These are phyloP conservation scores for Drosophila nigritarsus DNA, from an alignment of 2,888 invertebrate genomes.

Conservation along the genomic window DNA sequence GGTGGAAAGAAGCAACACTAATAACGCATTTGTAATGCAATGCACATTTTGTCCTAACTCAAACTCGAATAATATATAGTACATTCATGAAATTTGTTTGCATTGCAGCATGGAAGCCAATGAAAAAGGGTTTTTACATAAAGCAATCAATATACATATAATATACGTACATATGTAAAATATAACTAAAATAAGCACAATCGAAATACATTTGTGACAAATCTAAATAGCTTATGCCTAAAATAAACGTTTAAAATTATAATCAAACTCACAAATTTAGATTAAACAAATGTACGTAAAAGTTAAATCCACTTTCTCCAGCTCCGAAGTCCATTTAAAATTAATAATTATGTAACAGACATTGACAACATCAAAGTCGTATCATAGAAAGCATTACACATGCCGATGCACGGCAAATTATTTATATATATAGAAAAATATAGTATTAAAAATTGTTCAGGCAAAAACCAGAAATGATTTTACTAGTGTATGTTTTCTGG, in stretches of 20 bases:
- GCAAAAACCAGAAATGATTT: constrained; percentile 1
- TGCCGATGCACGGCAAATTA: constrained; percentile 24
- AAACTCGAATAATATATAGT: constrained; percentile 55
- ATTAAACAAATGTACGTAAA: constrained; percentile 64
- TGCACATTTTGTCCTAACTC: constrained; percentile 67
- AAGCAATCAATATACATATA: constrained; percentile 53
- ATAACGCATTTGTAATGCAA: constrained; percentile 74
- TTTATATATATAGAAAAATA: constrained; percentile 10
- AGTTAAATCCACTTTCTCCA: constrained; percentile 53
- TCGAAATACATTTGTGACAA: constrained; percentile 26
- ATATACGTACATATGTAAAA: constrained; percentile 53
- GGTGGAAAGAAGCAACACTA: constrained; percentile 47
- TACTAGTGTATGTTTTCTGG: constrained; percentile 24
- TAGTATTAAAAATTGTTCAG: constrained; percentile 7
- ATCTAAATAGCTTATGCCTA: constrained; percentile 42
- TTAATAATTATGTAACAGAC: constrained; percentile 28
- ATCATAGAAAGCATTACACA: constrained; percentile 22
- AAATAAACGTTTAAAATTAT: constrained; percentile 45
- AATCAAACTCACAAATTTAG: constrained; percentile 68
- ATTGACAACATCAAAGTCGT: constrained; percentile 23
- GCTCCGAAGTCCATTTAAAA: constrained; percentile 28
- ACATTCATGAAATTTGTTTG: constrained; percentile 50
- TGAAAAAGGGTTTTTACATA: constrained; percentile 61
- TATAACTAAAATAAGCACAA: constrained; percentile 60
- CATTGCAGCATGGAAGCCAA: constrained; percentile 74